Percentiles rank a stretch among this genome's conserved stretches.
phyloP scores from a whole-genome alignment of 1,140 invertebrate species.

The Papilio machaon region DNA sequence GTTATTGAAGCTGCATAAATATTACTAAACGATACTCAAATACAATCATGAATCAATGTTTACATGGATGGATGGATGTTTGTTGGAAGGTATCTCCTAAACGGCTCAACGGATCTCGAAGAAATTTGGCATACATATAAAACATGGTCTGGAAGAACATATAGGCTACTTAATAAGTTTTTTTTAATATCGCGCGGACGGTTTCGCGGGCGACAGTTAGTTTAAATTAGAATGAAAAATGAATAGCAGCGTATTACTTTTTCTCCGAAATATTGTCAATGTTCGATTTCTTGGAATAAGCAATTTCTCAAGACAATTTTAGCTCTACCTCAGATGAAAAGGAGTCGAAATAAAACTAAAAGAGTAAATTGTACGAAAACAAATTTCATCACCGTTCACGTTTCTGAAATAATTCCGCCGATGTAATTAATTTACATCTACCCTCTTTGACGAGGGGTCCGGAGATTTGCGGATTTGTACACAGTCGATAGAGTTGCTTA shows the following conservation, averaged over 20 bases:
- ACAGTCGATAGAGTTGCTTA: constrained; percentile 25
- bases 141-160: too few species aligned
- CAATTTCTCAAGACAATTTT: not conserved
- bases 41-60: too few species aligned
- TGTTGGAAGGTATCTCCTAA: too few species aligned
- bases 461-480: constrained; percentile 14
- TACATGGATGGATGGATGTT: too few species aligned
- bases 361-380: constrained; percentile 32
- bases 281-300: not conserved
- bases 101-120: too few species aligned
- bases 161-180: too few species aligned
- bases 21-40: too few species aligned
- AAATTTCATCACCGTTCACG: constrained; percentile 34
- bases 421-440: constrained; percentile 51
- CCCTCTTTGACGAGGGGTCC: constrained; percentile 38
- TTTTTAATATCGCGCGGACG: too few species aligned
- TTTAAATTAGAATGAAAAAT: too few species aligned
- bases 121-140: too few species aligned
- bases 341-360: constrained; percentile 8
- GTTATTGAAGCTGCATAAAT: too few species aligned
- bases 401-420: constrained; percentile 36
- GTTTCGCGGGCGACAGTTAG: too few species aligned
- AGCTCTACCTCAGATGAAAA: not conserved
- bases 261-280: not conserved
- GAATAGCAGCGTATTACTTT: not conserved